Evolutionary conservation across 2,113 vertebrate genomes (phyloP).

Genomic region (Zingel zingel): DNA sequence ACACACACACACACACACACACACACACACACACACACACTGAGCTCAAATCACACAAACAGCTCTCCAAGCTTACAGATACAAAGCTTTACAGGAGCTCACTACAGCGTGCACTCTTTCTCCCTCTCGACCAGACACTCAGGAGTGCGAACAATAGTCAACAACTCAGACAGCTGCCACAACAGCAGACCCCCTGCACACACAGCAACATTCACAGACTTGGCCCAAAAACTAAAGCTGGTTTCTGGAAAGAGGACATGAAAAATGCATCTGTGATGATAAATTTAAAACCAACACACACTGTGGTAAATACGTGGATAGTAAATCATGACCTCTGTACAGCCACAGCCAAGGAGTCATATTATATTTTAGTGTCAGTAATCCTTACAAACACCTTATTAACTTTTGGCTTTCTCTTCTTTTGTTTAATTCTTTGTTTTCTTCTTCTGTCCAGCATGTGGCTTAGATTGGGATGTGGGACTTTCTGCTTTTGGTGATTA

Average conservation of each 20-base stretch:
- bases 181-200: conserved; percentile 81
- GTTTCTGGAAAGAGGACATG: neutral
- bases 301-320: conserved; percentile 5
- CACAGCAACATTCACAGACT: conserved; percentile 63
- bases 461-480: neutral
- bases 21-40: conserved; percentile 13
- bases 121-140: conserved; percentile 25
- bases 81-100: conserved; percentile 55
- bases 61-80: conserved; percentile 52
- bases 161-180: conserved; percentile 72
- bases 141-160: conserved; percentile 50
- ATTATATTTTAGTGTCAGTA: neutral
- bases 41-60: conserved; percentile 70
- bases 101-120: conserved; percentile 23
- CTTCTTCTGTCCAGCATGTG: neutral
- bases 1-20: neutral
- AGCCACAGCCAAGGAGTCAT: neutral
- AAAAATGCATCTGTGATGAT: conserved; percentile 21
- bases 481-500: neutral
- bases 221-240: neutral
- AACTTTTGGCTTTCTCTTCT: neutral
- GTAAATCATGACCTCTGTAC: neutral
- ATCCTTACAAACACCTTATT: conserved; percentile 4
- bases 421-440: conserved; percentile 3
- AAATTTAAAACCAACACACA: conserved; percentile 4